These are phyloP conservation scores for Dynastes tityus DNA, from an alignment of 2,888 invertebrate species.

Conservation along the genomic window DNA sequence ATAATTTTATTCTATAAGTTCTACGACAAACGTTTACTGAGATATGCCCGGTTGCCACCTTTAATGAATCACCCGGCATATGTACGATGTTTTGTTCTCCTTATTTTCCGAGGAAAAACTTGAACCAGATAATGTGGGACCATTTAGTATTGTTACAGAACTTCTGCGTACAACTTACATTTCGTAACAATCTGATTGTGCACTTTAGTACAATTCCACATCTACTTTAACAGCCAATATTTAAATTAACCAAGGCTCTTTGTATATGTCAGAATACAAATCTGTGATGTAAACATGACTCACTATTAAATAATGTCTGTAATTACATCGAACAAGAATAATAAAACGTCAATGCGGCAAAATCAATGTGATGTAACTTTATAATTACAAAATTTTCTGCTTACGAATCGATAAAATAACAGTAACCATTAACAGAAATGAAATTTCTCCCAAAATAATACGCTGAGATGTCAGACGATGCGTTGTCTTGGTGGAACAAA, in stretches of 20 bases:
- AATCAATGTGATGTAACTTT: not conserved
- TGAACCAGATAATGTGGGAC: no score
- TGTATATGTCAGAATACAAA: not conserved
- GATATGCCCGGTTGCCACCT: no score
- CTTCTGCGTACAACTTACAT: not conserved
- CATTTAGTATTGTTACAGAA: no score
- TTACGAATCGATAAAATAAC: conserved; percentile 3
- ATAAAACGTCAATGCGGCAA: not conserved
- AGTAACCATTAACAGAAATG: not conserved
- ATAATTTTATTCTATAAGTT: no score
- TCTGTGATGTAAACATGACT: conserved; percentile 9
- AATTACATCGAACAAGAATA: not conserved
- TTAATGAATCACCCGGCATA: no score
- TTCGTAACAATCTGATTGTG: not conserved
- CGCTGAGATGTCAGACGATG: no score
- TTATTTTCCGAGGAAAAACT: no score
- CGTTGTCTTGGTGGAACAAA: no score
- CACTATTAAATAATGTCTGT: conserved; percentile 10
- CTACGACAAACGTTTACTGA: no score
- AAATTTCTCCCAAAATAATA: conserved; percentile 1
- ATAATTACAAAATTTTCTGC: conserved; percentile 5
- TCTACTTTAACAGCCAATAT: not conserved
- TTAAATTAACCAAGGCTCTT: not conserved
- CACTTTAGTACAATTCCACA: not conserved
- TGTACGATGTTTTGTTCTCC: no score